These are phyloP conservation scores for Drosophila dunni DNA, from an alignment of 1,140 invertebrate species.

Conservation along the genomic window DNA sequence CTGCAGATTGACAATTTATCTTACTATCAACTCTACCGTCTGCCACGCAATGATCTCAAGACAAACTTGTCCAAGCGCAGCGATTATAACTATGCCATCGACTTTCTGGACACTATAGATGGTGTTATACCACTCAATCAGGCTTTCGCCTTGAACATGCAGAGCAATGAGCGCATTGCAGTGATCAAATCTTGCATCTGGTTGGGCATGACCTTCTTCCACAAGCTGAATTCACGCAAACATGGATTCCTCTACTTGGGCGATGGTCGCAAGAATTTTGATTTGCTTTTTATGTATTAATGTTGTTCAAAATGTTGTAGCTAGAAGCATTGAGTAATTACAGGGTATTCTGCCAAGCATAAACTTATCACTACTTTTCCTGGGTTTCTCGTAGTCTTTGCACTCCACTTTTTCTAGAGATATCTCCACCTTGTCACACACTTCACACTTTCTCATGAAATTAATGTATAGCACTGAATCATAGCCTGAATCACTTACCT, in stretches of 20 bases:
- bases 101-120: constrained; percentile 91
- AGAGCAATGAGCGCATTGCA: constrained; percentile 86
- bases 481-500: constrained; percentile 43
- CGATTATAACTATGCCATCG: constrained; percentile 91
- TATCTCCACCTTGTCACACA: too few species aligned
- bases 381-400: neutral
- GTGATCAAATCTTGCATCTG: constrained; percentile 89
- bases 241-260: constrained; percentile 90
- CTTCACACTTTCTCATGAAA: too few species aligned
- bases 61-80: constrained; percentile 88
- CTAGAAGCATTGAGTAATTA: constrained; percentile 1
- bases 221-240: constrained; percentile 88
- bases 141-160: constrained; percentile 85
- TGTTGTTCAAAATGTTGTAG: constrained; percentile 23
- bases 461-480: too few species aligned
- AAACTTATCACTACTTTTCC: too few species aligned
- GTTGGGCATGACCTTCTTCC: constrained; percentile 91
- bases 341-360: neutral
- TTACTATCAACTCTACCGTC: constrained; percentile 89
- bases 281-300: constrained; percentile 89
- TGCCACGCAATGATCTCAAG: constrained; percentile 89
- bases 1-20: constrained; percentile 87
- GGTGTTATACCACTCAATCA: constrained; percentile 66
- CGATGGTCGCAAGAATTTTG: constrained; percentile 89
- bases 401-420: too few species aligned